phyloP scores from a whole-genome alignment of 2,113 vertebrate species.

The Erythrocercus mccallii region DNA sequence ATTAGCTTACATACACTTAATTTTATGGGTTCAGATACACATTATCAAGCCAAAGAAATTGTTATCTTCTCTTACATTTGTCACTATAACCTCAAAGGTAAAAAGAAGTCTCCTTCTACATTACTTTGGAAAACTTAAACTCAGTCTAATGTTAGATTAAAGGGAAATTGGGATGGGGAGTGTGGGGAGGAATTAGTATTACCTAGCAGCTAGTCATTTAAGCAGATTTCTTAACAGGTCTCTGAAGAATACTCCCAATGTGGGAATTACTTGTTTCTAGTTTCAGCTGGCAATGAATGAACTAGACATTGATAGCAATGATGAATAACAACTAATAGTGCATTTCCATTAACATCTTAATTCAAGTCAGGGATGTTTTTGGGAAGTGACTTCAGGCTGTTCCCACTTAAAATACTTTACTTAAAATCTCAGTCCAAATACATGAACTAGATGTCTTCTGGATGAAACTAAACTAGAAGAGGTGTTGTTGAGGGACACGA shows the following conservation, averaged over 20 bases:
- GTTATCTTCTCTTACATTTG: slow-evolving; percentile 23
- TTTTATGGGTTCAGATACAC: background rate
- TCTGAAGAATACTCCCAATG: background rate
- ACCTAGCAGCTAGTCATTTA: background rate
- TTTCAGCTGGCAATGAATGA: background rate
- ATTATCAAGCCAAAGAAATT: background rate
- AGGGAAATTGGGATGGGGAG: background rate
- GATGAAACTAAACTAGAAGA: background rate
- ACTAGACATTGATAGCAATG: background rate
- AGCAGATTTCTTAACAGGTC: background rate
- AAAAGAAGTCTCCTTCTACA: background rate
- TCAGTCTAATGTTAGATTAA: background rate
- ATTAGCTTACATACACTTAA: background rate
- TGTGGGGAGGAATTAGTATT: background rate
- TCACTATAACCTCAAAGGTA: background rate
- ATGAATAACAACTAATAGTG: background rate
- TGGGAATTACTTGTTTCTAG: background rate
- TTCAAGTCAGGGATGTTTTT: background rate
- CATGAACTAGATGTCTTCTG: background rate
- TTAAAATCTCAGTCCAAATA: background rate
- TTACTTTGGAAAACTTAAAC: background rate
- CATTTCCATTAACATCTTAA: background rate
- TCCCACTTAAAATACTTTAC: background rate
- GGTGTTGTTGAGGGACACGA: too few species aligned
- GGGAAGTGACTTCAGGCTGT: background rate